Percentiles rank a stretch among this genome's conserved stretches.
phyloP scores from a whole-genome alignment of 37 sponge, comb jelly and placozoan species.

The Diacarnus erythraeanus region DNA sequence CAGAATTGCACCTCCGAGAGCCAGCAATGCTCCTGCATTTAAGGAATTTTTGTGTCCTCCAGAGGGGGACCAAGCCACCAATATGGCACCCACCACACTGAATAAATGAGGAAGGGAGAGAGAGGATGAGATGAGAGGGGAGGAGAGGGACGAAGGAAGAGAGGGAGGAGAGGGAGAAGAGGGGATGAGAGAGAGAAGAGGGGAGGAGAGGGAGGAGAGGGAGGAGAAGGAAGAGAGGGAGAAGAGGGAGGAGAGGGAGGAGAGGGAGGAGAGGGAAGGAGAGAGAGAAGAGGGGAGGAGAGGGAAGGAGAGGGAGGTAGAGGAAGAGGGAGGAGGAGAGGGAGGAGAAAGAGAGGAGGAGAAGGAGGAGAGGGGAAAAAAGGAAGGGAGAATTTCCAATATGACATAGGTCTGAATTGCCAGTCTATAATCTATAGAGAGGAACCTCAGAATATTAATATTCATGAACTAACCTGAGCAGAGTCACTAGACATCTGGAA shows the following conservation, averaged over 20 bases:
- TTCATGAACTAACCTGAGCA: conserved; percentile 53
- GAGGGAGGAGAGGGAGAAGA: too few species aligned
- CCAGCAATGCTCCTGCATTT: conserved; percentile 28
- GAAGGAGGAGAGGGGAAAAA: too few species aligned
- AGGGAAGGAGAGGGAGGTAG: too few species aligned
- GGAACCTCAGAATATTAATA: too few species aligned
- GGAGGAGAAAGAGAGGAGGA: too few species aligned
- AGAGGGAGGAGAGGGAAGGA: neutral
- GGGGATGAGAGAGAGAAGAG: neutral
- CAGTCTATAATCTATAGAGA: too few species aligned
- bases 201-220: neutral
- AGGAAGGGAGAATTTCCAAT: too few species aligned
- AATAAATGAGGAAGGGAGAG: conserved; percentile 1
- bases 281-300: too few species aligned
- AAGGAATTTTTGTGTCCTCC: neutral
- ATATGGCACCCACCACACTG: conserved; percentile 63
- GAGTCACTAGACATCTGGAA: conserved; percentile 73
- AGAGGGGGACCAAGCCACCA: conserved; percentile 59
- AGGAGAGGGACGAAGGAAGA: too few species aligned
- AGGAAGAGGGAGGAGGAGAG: neutral
- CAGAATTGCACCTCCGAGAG: conserved; percentile 72
- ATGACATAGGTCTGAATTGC: too few species aligned
- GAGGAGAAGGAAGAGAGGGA: too few species aligned
- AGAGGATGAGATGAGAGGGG: neutral
- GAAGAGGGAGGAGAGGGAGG: too few species aligned